A percentile compares a stretch with the other conserved stretches of the same genome.
Evolutionary conservation across 1,140 invertebrate genomes (phyloP).

Genomic region (Manduca sexta): DNA sequence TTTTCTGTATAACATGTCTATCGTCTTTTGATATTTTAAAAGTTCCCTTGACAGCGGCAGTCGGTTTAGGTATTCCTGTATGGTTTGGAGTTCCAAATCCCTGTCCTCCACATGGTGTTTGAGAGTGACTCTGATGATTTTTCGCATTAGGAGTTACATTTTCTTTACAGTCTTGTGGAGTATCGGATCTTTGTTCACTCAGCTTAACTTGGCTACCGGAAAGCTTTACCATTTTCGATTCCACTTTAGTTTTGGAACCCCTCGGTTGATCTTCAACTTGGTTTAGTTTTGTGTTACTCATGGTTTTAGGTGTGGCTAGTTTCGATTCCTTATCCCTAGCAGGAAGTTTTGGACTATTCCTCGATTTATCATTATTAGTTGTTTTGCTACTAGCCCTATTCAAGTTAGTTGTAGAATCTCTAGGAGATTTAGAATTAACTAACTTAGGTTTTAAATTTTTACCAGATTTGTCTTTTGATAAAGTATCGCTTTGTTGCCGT

Average conservation of each 20-base stretch:
- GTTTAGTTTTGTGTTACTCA: conserved; percentile 66
- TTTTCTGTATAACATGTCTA: conserved; percentile 57
- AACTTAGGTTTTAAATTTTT: conserved; percentile 69
- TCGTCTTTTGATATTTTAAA: conserved; percentile 77
- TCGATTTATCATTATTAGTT: conserved; percentile 58
- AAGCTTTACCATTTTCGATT: conserved; percentile 65
- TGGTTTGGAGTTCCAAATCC: conserved; percentile 46
- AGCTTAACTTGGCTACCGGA: conserved; percentile 69
- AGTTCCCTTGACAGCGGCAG: conserved; percentile 91
- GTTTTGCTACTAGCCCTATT: conserved; percentile 49
- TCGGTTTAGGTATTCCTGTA: conserved; percentile 91
- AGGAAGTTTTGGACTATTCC: conserved; percentile 68
- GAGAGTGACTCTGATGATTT: conserved; percentile 35
- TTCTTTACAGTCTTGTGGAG: conserved; percentile 36
- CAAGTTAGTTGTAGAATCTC: conserved; percentile 53
- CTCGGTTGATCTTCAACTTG: conserved; percentile 57
- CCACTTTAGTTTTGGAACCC: conserved; percentile 47
- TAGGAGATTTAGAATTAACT: conserved; percentile 53
- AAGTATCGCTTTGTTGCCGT: conserved; percentile 58
- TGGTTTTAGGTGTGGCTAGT: conserved; percentile 61
- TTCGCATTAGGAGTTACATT: conserved; percentile 27
- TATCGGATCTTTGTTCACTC: conserved; percentile 43
- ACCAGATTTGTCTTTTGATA: conserved; percentile 62
- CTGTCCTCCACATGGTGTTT: conserved; percentile 37
- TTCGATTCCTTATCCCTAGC: conserved; percentile 69